Evolutionary conservation across 2,797 vertebrate species (phyloP), one percentile per base, ranked within the genome.

Genomic region (Sebastes goodei): DNA sequence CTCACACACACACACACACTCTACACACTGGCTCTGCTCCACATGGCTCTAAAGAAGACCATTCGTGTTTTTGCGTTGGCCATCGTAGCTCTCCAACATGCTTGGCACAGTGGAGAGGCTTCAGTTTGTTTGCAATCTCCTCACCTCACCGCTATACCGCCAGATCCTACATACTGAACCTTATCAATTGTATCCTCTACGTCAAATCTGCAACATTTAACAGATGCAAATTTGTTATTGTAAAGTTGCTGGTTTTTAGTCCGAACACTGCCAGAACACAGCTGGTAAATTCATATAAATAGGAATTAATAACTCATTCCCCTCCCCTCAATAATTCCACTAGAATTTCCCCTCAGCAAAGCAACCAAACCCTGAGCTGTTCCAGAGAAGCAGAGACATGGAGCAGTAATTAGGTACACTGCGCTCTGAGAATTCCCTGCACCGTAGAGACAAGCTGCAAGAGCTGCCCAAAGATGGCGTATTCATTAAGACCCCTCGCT

Each of bases 371-470:
- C 68, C 53, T 5, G 10, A 60, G 69, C 73, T 70, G 69, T 82
- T 79, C 49, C 55, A 29, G 35, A 80, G 82, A 85, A 71, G 79
- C 74, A 61, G 66, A 84, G 70, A 73, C 84, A 83, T 33, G 64
- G 71, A 84, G 80, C 75, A 83, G 75, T 93, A 89, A 93, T 92
- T 89, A 90, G 84, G 60, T 81, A 79, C 76, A 68, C 68, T 61
- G 85, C 35, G 49, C 77, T 74, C 76, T 32, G 86, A 89, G 76
- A 80, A 71, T 81, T 79, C 68, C 32, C 83, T 60, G 76, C 74
- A 56, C 87, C n/a, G 5, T 4, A 60, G 84, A 89, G 81, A 89
- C 80, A 64, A 71, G 38, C 79, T 4, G 64, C 15, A 71, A 73
- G 74, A 10, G 71, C 57, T 52, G 88, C 78, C 84, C 85, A 63